Percentiles rank a stretch among this genome's conserved stretches.
phyloP scores from a whole-genome alignment of 2,797 vertebrate species.

The Ispidina picta region DNA sequence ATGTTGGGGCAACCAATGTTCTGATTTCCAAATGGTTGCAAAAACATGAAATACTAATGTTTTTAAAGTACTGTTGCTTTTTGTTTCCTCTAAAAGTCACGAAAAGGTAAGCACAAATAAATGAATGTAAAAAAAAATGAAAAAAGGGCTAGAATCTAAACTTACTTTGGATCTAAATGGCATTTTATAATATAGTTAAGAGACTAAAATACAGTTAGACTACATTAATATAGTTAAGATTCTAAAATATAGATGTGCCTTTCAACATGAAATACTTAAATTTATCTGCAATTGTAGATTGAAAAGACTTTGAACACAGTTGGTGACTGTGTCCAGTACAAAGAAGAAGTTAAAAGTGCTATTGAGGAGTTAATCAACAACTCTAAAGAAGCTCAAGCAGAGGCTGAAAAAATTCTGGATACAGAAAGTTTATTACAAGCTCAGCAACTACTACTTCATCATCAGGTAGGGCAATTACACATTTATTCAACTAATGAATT shows the following conservation, averaged over 20 bases:
- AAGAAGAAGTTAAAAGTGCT: slow-evolving; percentile 83
- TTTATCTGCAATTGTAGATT: slow-evolving; percentile 72
- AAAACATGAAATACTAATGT: background rate
- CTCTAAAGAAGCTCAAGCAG: slow-evolving; percentile 86
- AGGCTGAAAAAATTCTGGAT: slow-evolving; percentile 85
- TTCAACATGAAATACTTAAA: background rate
- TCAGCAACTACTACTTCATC: slow-evolving; percentile 86
- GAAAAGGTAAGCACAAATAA: background rate
- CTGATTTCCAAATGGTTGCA: background rate
- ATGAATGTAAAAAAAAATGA: background rate
- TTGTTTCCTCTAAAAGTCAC: background rate
- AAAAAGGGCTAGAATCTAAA: background rate
- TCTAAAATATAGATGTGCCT: background rate
- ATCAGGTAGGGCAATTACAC: slow-evolving; percentile 82
- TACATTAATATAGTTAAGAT: no score
- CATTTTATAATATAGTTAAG: background rate
- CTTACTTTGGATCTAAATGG: background rate
- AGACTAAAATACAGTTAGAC: no score
- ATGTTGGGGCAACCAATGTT: background rate
- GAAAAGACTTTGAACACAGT: slow-evolving; percentile 81
- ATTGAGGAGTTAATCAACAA: slow-evolving; percentile 86
- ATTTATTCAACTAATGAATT: background rate
- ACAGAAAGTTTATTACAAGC: slow-evolving; percentile 87
- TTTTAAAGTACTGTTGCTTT: background rate
- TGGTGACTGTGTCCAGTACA: slow-evolving; percentile 85